A percentile compares a stretch with the other conserved stretches of the same genome.
Evolutionary conservation across 2,888 invertebrate species (phyloP).

Genomic region (Synergus gifuensis): DNA sequence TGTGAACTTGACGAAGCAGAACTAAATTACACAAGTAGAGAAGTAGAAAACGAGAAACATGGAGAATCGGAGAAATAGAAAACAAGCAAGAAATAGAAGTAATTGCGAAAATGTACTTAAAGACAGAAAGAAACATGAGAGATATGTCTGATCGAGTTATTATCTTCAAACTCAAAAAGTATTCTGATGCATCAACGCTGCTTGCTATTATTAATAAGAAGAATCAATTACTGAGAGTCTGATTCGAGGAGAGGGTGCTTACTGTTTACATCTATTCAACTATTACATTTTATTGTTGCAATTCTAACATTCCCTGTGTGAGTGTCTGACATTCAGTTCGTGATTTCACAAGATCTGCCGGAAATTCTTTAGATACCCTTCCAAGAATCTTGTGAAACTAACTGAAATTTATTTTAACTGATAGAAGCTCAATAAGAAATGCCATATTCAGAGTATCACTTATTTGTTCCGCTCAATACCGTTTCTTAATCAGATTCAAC

Average conservation of each 20-base stretch:
- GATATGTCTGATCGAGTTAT: background rate
- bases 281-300: background rate
- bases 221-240: constrained; percentile 1
- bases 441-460: background rate
- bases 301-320: background rate
- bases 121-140: background rate
- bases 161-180: background rate
- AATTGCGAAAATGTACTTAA: background rate
- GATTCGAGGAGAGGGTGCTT: background rate
- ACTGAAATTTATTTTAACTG: background rate
- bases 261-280: background rate
- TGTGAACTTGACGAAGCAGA: background rate
- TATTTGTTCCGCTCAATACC: background rate
- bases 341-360: background rate
- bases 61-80: background rate
- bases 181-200: background rate
- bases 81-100: background rate
- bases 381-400: background rate
- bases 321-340: background rate
- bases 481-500: background rate
- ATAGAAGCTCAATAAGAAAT: background rate
- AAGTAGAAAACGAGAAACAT: background rate
- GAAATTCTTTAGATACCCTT: background rate
- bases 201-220: background rate
- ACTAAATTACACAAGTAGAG: background rate